Evolutionary conservation across 2,797 vertebrate genomes (phyloP), one percentile per base, ranked within the genome.

Genomic region (Catostomus latipinnis): DNA sequence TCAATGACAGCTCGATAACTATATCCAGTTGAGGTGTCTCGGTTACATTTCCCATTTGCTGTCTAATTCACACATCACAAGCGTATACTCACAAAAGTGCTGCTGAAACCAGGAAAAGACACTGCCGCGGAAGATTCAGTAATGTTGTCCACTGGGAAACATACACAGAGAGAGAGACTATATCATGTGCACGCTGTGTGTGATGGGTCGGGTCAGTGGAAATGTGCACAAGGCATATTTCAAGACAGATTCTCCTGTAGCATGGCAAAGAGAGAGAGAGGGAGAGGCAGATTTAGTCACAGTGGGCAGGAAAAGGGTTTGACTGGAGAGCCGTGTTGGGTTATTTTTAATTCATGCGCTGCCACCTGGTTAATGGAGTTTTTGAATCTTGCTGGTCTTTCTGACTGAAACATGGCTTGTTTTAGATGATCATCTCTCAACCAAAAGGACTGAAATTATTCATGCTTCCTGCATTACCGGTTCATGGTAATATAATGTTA

Each of bases 301-400:
- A 71, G 60, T 43, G 56, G 65, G 22, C 70, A 79, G 74, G 76
- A 80, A 58, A 43, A 65, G 61, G 57, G 93, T 92, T 94, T 96
- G 95, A 95, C 96, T 96, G 94, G 91, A 96, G 96, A 97, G 93
- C 92, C 94, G 90, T 96, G 96, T 97, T 95, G 91, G 88, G 94
- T 95, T 96, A 98, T 96, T 98, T 98, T 97, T 98, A 96, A 98
- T 98, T 97, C 94, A 93, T 95, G 91, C 88, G 87, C 92, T 93
- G 93, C 94, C 96, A 96, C 96, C 95, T 96, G 95, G 93, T 95
- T 97, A 97, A 98, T 98, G 96, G 93, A 92, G 92, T 96, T 97
- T 97, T 95, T 95, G 93, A 95, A 97, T 97, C 93, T 91, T 88
- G 89, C 58, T 58, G 78, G 89, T 89, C 87, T 87, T 87, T 87